A percentile compares a stretch with the other conserved stretches of the same genome.
These are phyloP conservation scores for Keiferia lycopersicella DNA, from an alignment of 2,888 invertebrate genomes.

Conservation along the genomic window DNA sequence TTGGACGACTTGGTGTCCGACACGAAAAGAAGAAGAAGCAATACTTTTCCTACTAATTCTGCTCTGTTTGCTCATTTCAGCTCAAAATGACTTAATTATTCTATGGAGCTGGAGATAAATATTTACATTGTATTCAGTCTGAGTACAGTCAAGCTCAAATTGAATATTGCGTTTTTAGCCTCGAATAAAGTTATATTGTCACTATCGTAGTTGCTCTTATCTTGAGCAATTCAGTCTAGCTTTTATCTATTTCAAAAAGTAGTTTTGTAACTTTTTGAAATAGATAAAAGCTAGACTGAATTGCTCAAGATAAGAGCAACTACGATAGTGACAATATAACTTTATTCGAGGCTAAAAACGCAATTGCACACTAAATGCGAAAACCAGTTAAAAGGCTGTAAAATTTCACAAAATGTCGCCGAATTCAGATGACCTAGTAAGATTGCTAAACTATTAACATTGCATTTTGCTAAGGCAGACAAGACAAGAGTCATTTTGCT, in stretches of 20 bases:
- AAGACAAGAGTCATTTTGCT: not conserved
- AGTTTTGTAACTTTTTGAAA: not conserved
- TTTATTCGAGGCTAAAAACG: not conserved
- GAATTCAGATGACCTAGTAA: not conserved
- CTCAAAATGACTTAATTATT: not conserved
- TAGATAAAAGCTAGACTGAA: not conserved
- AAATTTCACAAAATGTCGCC: not conserved
- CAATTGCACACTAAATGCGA: not conserved
- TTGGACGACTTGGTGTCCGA: no score
- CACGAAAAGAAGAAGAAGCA: no score
- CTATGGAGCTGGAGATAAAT: not conserved
- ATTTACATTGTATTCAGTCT: not conserved
- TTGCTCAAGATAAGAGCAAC: not conserved
- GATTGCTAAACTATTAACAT: not conserved
- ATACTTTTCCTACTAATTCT: no score
- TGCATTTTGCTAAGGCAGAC: slow-evolving; percentile 1
- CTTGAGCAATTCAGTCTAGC: not conserved
- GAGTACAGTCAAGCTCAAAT: not conserved
- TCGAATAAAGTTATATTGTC: not conserved
- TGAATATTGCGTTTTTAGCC: not conserved
- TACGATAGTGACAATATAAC: not conserved
- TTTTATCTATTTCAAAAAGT: not conserved
- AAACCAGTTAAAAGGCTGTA: not conserved
- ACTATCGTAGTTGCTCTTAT: not conserved
- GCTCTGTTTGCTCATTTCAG: not conserved